Evolutionary conservation across 1,140 invertebrate species (phyloP).

Genomic region (Drosophila orena): DNA sequence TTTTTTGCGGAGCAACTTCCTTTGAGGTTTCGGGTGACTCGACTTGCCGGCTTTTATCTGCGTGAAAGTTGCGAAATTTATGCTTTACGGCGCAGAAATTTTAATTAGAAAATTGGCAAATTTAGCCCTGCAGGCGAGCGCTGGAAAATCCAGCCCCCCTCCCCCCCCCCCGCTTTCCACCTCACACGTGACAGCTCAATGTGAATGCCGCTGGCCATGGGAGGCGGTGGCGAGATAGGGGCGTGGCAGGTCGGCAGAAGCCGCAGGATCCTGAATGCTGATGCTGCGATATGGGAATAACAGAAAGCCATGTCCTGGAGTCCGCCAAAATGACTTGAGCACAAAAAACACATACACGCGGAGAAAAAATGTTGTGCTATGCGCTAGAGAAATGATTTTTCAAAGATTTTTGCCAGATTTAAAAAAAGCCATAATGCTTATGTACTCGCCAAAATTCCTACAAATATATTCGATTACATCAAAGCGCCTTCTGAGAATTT

Average conservation of each 20-base stretch:
- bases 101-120: conserved; percentile 84
- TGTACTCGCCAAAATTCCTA: neutral
- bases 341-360: conserved; percentile 4
- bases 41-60: conserved; percentile 66
- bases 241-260: conserved; percentile 37
- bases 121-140: conserved; percentile 48
- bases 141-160: conserved; percentile 19
- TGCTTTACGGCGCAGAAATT: conserved; percentile 82
- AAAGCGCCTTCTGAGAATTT: neutral
- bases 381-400: neutral
- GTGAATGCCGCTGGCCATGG: conserved; percentile 34
- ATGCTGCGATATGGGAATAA: conserved; percentile 53
- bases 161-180: conserved; percentile 23
- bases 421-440: neutral
- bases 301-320: conserved; percentile 52
- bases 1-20: conserved; percentile 13
- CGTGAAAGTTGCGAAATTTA: conserved; percentile 75
- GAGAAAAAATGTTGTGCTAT: neutral
- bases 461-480: neutral
- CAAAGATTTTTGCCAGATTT: no score
- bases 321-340: conserved; percentile 46
- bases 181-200: conserved; percentile 79
- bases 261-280: conserved; percentile 41
- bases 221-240: conserved; percentile 6
- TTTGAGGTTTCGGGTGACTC: conserved; percentile 55